A percentile compares a stretch with the other conserved stretches of the same genome.
phyloP scores from a whole-genome alignment of 35 echinoderm and acorn worm genomes.

The Heliocidaris erythrogramma region DNA sequence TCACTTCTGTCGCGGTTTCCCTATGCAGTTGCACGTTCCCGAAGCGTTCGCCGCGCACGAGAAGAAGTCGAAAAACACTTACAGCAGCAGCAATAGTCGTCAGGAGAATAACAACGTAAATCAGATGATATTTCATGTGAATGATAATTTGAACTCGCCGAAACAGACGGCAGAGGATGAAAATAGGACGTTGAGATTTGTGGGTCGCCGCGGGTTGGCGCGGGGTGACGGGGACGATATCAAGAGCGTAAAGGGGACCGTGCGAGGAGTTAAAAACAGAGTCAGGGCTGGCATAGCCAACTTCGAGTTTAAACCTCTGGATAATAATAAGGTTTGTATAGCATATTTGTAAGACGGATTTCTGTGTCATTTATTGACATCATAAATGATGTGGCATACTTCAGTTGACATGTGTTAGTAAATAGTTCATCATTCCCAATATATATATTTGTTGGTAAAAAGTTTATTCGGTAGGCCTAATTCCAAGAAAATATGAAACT shows the following conservation, averaged over 20 bases:
- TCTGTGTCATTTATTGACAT: too few species aligned
- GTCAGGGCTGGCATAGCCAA: slow-evolving; percentile 92
- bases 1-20: slow-evolving; percentile 32
- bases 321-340: slow-evolving; percentile 69
- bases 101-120: neutral
- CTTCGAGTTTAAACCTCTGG: slow-evolving; percentile 87
- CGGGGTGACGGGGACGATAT: slow-evolving; percentile 84
- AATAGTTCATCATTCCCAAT: too few species aligned
- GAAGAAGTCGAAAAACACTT: slow-evolving; percentile 5
- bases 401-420: too few species aligned
- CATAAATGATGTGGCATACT: too few species aligned
- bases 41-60: slow-evolving; percentile 24
- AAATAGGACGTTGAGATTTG: slow-evolving; percentile 86
- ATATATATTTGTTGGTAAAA: too few species aligned
- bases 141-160: slow-evolving; percentile 13
- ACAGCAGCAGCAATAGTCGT: neutral
- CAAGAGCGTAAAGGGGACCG: slow-evolving; percentile 79
- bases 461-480: too few species aligned
- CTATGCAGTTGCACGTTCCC: slow-evolving; percentile 33
- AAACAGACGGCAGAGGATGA: slow-evolving; percentile 50
- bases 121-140: slow-evolving; percentile 47
- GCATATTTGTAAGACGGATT: neutral
- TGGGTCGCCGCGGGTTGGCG: slow-evolving; percentile 78
- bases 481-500: too few species aligned
- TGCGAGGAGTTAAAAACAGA: slow-evolving; percentile 87